These are phyloP conservation scores for Myoxocephalus aenaeus DNA, from an alignment of 2,797 vertebrate species.

Conservation along the genomic window DNA sequence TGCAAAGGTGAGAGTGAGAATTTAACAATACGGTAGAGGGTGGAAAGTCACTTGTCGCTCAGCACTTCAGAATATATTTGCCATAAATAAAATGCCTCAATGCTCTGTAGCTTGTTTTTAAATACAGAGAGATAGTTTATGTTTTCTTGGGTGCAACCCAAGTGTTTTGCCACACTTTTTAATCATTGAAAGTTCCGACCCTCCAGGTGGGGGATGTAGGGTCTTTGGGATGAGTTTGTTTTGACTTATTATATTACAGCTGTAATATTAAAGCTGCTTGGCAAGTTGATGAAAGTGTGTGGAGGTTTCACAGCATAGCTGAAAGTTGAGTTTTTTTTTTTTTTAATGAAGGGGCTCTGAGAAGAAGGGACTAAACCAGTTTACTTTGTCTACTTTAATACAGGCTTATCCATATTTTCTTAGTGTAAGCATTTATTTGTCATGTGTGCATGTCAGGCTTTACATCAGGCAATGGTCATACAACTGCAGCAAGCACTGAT, in stretches of 20 bases:
- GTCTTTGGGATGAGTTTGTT: slow-evolving; percentile 5
- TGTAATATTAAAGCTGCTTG: slow-evolving; percentile 6
- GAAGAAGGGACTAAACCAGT: slow-evolving; percentile 41
- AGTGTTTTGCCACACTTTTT: background rate
- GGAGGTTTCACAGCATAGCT: slow-evolving; percentile 33
- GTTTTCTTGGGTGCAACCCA: slow-evolving; percentile 32
- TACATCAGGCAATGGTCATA: background rate
- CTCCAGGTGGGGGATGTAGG: background rate
- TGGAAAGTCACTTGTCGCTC: slow-evolving; percentile 6
- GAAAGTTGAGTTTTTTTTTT: slow-evolving; percentile 3
- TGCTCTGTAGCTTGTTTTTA: slow-evolving; percentile 14
- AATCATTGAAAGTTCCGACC: slow-evolving; percentile 18
- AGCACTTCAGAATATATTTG: slow-evolving; percentile 22
- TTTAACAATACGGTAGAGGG: background rate
- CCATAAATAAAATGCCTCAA: slow-evolving; percentile 34
- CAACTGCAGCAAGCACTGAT: slow-evolving; percentile 48
- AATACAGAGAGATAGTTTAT: background rate
- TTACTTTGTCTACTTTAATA: slow-evolving; percentile 9
- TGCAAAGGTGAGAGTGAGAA: background rate
- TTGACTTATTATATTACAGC: slow-evolving; percentile 20
- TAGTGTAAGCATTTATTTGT: background rate
- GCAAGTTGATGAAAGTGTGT: slow-evolving; percentile 21
- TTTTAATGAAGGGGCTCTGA: background rate
- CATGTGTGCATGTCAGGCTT: slow-evolving; percentile 2
- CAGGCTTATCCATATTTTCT: background rate